Conservation (phyloP, 2,113 vertebrate species). For the Nerophis ophidion region DNA sequence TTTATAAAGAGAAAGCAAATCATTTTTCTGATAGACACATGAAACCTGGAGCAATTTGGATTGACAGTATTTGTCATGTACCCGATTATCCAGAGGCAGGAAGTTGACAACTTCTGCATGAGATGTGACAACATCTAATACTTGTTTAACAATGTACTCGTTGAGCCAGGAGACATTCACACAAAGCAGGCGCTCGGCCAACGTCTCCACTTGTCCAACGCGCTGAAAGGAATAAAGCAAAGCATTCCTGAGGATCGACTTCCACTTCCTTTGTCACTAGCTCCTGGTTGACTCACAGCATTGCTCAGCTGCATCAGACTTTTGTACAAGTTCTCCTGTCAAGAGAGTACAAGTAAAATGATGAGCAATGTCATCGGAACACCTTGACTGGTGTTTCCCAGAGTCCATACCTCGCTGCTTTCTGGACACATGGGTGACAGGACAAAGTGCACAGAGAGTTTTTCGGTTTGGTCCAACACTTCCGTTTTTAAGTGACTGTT, state of each 20-base stretch:
- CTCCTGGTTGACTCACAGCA: conserved; percentile 26
- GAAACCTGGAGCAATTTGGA: not conserved
- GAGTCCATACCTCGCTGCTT: conserved; percentile 11
- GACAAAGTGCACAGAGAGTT: not conserved
- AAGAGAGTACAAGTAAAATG: not conserved
- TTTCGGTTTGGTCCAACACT: not conserved
- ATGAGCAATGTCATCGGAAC: not conserved
- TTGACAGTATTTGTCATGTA: conserved; percentile 10
- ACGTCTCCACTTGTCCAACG: conserved; percentile 6
- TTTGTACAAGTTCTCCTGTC: conserved; percentile 32
- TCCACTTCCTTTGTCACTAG: too few relatives aligned
- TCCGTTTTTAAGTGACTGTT: not conserved
- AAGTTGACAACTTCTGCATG: conserved; percentile 23
- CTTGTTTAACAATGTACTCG: not conserved
- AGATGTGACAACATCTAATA: conserved; percentile 19
- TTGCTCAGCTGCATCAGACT: conserved; percentile 36
- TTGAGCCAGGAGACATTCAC: conserved; percentile 8
- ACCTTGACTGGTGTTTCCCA: not conserved
- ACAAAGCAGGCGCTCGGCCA: conserved; percentile 33
- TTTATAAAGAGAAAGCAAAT: not conserved
- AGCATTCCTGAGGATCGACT: not conserved
- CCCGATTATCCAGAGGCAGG: conserved; percentile 48
- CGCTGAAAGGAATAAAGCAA: conserved; percentile 16
- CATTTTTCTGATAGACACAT: not conserved
- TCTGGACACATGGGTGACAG: not conserved